Conservation (phyloP, 2,888 invertebrate genomes). For the Hypomecis punctinalis region DNA sequence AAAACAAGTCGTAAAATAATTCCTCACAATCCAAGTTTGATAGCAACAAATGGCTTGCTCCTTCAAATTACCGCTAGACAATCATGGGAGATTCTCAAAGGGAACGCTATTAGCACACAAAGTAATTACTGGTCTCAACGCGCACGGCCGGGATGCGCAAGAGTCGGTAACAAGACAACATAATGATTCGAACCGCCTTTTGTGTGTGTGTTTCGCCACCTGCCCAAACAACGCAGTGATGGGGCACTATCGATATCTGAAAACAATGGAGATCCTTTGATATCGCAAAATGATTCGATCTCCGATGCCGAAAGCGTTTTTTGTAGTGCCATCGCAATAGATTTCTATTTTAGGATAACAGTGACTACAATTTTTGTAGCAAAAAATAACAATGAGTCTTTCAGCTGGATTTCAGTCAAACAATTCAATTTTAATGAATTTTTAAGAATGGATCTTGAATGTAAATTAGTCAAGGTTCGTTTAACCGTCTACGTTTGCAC, state of each 20-base stretch:
- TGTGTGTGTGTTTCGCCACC: constrained; percentile 83
- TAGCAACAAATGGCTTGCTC: constrained; percentile 18
- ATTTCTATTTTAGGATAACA: constrained; percentile 5
- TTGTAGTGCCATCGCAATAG: constrained; percentile 3
- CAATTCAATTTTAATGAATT: not conserved
- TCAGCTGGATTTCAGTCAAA: constrained; percentile 1
- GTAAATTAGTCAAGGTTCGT: not conserved
- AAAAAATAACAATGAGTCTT: constrained; percentile 10
- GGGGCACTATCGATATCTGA: constrained; percentile 53
- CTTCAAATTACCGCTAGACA: constrained; percentile 43
- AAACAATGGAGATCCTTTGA: constrained; percentile 30
- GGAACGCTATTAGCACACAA: constrained; percentile 67
- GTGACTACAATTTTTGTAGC: constrained; percentile 1
- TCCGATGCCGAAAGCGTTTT: constrained; percentile 2
- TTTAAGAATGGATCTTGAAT: not conserved
- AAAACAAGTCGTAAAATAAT: not conserved
- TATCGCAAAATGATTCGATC: constrained; percentile 14
- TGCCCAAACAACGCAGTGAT: constrained; percentile 77
- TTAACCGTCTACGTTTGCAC: not conserved
- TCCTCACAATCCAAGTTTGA: constrained; percentile 10
- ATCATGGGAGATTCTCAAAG: constrained; percentile 56
- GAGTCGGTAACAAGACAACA: constrained; percentile 83
- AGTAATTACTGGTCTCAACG: constrained; percentile 78
- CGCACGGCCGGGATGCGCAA: constrained; percentile 71
- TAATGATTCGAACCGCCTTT: constrained; percentile 81